Conservation (phyloP, 2,888 invertebrate genomes). For the Brassicogethes aeneus region DNA sequence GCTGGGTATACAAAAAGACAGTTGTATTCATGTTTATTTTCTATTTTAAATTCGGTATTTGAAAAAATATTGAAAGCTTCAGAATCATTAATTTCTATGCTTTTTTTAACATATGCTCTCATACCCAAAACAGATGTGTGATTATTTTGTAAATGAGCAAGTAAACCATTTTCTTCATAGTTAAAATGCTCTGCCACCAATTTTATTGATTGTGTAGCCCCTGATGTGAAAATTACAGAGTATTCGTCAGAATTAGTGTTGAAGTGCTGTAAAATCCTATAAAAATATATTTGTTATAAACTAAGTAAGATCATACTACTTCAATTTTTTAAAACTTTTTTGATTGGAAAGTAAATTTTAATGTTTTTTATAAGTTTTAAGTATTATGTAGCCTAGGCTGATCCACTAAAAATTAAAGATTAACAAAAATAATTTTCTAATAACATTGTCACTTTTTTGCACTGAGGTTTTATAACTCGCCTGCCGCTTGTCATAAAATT, state of each 20-base stretch:
- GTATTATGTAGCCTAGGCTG: too few species aligned
- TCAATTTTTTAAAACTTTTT: not conserved
- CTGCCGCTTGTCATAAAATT: too few species aligned
- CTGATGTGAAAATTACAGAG: slow-evolving; percentile 85
- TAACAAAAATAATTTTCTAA: too few species aligned
- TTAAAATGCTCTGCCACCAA: slow-evolving; percentile 73
- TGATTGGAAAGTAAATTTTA: not conserved
- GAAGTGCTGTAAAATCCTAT: slow-evolving; percentile 75
- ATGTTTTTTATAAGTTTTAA: not conserved
- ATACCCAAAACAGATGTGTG: slow-evolving; percentile 95
- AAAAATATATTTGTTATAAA: slow-evolving; percentile 15
- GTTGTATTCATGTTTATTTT: slow-evolving; percentile 32
- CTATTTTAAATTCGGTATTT: not conserved
- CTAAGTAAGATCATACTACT: not conserved
- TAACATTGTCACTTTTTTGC: too few species aligned
- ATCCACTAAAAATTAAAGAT: too few species aligned
- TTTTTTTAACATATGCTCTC: slow-evolving; percentile 59
- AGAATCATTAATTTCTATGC: slow-evolving; percentile 50
- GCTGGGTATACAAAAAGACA: slow-evolving; percentile 81
- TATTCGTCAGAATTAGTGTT: slow-evolving; percentile 74
- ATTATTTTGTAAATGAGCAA: slow-evolving; percentile 79
- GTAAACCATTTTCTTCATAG: slow-evolving; percentile 45
- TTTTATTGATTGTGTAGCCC: slow-evolving; percentile 83
- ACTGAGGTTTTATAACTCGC: too few species aligned
- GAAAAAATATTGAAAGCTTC: slow-evolving; percentile 43